Percentiles rank a stretch among this genome's conserved stretches.
Conservation (phyloP, 2,113 vertebrate genomes). For the Erpornis zantholeuca region DNA sequence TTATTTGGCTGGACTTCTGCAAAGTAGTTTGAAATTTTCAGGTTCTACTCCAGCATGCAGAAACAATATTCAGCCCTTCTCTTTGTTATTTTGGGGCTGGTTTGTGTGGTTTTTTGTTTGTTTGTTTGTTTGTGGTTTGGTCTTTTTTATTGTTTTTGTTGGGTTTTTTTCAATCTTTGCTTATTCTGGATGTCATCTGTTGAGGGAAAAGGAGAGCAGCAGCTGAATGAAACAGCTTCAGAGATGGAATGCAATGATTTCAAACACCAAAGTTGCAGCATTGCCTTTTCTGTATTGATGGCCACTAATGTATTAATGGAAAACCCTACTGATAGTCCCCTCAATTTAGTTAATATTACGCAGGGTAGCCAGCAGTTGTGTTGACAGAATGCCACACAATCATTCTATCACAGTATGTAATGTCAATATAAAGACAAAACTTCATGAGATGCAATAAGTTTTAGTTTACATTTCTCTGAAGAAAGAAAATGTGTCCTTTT, state of each 20-base stretch:
- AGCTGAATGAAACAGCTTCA: background rate
- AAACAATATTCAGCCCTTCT: background rate
- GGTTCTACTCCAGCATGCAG: background rate
- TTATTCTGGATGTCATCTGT: background rate
- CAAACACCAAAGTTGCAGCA: background rate
- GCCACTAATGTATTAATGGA: background rate
- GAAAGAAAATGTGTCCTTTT: background rate
- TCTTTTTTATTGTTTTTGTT: too few species aligned
- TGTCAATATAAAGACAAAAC: background rate
- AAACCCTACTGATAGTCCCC: background rate
- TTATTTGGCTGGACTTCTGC: background rate
- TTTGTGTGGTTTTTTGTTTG: too few species aligned
- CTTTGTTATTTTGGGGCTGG: background rate
- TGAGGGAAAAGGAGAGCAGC: background rate
- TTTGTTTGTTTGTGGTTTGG: rapidly evolving
- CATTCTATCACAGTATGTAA: background rate
- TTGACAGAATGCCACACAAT: background rate
- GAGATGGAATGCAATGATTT: background rate
- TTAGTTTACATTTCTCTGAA: background rate
- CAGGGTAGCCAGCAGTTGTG: background rate
- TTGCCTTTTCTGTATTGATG: background rate
- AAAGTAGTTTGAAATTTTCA: background rate
- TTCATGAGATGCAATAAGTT: rapidly evolving
- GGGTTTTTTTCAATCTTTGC: background rate
- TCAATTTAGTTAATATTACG: background rate